A percentile compares a stretch with the other conserved stretches of the same genome.
Evolutionary conservation across 92 coral and sea anemone genomes (phyloP).

Genomic region (Muricea muricata): DNA sequence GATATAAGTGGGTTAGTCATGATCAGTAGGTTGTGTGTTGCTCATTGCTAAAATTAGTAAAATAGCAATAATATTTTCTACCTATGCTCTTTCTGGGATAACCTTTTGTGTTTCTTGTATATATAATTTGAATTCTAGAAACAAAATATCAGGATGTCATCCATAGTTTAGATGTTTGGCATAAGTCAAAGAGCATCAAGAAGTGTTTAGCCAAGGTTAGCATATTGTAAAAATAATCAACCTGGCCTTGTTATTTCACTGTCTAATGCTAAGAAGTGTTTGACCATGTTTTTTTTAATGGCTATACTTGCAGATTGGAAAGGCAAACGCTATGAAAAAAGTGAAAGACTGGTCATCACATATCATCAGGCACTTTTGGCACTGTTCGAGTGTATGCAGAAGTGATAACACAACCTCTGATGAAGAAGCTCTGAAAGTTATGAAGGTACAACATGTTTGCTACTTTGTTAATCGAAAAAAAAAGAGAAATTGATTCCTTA

Average conservation of each 20-base stretch:
- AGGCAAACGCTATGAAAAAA: background rate
- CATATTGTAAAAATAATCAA: background rate
- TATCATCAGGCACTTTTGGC: no score
- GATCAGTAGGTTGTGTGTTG: no score
- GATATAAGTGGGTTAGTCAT: no score
- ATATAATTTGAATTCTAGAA: background rate
- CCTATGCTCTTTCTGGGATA: background rate
- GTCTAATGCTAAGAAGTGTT: no score
- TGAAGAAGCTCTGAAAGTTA: background rate
- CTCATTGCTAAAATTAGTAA: no score
- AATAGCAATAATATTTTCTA: background rate
- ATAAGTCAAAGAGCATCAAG: no score
- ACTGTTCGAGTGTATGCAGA: background rate
- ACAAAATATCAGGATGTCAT: background rate
- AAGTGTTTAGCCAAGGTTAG: background rate
- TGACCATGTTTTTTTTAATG: background rate
- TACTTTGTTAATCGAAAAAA: no score
- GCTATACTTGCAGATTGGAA: background rate
- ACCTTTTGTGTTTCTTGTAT: background rate
- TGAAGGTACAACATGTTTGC: background rate
- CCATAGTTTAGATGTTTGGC: no score
- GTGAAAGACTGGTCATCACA: background rate
- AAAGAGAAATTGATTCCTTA: no score
- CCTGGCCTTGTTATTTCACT: no score
- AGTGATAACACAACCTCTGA: background rate